Conservation (phyloP, 2,888 invertebrate species). For the Philopedon plagiatum region DNA sequence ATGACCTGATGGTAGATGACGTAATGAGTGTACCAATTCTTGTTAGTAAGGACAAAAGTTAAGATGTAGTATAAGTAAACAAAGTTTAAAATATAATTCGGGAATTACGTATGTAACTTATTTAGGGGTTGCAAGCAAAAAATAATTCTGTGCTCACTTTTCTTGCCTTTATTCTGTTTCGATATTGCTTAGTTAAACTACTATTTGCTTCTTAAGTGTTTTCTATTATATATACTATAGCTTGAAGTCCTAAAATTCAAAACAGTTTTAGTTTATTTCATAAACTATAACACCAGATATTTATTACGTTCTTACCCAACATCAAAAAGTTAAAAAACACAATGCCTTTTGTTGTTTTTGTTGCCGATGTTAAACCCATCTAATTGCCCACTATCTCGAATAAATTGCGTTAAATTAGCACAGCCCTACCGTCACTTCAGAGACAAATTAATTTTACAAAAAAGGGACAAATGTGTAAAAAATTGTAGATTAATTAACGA, state of each 20-base stretch:
- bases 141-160: too few species aligned
- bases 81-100: too few species aligned
- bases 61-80: too few species aligned
- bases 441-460: slow-evolving; percentile 41
- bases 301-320: neutral
- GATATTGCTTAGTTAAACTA: too few species aligned
- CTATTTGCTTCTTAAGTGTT: too few species aligned
- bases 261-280: neutral
- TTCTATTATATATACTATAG: too few species aligned
- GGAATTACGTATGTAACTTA: too few species aligned
- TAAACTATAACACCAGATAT: neutral
- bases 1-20: too few species aligned
- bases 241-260: neutral
- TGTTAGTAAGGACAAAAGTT: too few species aligned
- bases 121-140: too few species aligned
- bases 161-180: too few species aligned
- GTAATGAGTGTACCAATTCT: too few species aligned
- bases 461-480: slow-evolving; percentile 15
- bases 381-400: slow-evolving; percentile 36
- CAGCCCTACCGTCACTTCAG: slow-evolving; percentile 31
- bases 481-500: slow-evolving; percentile 15
- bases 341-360: slow-evolving; percentile 15
- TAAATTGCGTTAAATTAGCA: slow-evolving; percentile 39
- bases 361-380: slow-evolving; percentile 5
- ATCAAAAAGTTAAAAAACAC: slow-evolving; percentile 5